These are phyloP conservation scores for Poecilia picta DNA, from an alignment of 2,797 vertebrate genomes.

Conservation along the genomic window DNA sequence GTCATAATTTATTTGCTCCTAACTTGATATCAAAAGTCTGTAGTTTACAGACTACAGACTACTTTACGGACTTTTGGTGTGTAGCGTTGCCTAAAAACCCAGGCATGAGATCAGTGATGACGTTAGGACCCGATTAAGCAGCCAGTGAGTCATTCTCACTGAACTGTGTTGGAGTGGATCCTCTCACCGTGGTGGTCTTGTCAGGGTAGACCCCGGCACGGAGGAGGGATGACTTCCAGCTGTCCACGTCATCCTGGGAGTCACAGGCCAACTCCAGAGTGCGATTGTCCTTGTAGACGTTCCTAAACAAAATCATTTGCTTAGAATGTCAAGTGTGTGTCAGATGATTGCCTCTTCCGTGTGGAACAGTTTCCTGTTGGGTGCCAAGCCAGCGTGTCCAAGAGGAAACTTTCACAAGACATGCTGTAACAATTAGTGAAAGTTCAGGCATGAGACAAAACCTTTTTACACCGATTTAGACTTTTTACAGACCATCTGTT, in stretches of 20 bases:
- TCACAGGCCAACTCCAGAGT: conserved; percentile 95
- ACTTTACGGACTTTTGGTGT: no score
- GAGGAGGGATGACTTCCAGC: conserved; percentile 96
- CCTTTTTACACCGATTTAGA: conserved; percentile 1
- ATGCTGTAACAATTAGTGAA: conserved; percentile 28
- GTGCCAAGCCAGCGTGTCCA: background rate
- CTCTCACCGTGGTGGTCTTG: conserved; percentile 85
- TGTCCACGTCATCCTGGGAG: conserved; percentile 95
- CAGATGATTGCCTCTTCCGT: background rate
- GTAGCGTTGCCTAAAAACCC: background rate
- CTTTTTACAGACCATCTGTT: background rate
- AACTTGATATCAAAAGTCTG: no score
- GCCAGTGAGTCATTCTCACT: background rate
- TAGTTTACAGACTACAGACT: no score
- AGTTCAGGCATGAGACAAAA: conserved; percentile 3
- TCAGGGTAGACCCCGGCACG: conserved; percentile 93
- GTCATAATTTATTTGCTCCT: no score
- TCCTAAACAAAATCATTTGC: conserved; percentile 75
- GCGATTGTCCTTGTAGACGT: conserved; percentile 98
- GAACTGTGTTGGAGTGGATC: background rate
- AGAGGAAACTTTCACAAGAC: conserved; percentile 24
- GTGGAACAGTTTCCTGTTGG: background rate
- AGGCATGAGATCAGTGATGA: fast-evolving
- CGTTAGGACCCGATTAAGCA: background rate
- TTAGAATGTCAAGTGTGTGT: background rate